phyloP scores from a whole-genome alignment of 2,797 vertebrate genomes.

The Vipera ursinii region DNA sequence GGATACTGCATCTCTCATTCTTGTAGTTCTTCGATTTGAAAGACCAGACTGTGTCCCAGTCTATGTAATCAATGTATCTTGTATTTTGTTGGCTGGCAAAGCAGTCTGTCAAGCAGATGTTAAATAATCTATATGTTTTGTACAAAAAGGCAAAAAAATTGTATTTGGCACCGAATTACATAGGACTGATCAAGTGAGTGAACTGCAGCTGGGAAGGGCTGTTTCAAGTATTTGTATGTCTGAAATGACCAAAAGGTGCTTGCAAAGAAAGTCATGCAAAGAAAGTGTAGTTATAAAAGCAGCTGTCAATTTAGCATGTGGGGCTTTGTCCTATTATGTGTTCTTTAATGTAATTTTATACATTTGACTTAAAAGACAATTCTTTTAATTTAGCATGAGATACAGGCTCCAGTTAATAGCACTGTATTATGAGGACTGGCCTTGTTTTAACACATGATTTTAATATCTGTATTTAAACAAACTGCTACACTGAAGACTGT shows the following conservation, averaged over 20 bases:
- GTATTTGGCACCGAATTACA: conserved; percentile 55
- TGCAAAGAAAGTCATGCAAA: conserved; percentile 62
- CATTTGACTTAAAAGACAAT: conserved; percentile 41
- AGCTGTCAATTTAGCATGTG: conserved; percentile 56
- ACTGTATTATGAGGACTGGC: conserved; percentile 42
- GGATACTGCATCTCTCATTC: conserved; percentile 76
- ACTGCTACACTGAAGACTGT: conserved; percentile 46
- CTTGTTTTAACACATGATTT: conserved; percentile 47
- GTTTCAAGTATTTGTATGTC: conserved; percentile 53
- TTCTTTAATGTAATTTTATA: conserved; percentile 50
- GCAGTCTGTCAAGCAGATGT: conserved; percentile 54
- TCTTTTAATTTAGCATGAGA: conserved; percentile 49
- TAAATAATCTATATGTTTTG: conserved; percentile 59
- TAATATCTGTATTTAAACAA: conserved; percentile 50
- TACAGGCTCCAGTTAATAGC: conserved; percentile 47
- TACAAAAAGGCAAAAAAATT: conserved; percentile 59
- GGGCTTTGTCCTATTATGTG: conserved; percentile 22
- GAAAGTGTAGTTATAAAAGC: conserved; percentile 46
- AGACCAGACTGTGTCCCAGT: conserved; percentile 71
- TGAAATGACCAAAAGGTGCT: conserved; percentile 49
- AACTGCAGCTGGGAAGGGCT: conserved; percentile 51
- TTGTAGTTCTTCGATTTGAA: conserved; percentile 71
- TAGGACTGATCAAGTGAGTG: conserved; percentile 50
- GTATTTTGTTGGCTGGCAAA: conserved; percentile 65
- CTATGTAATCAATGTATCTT: conserved; percentile 71